Evolutionary conservation across 2,888 invertebrate species (phyloP).

Genomic region (Troilus luridus): DNA sequence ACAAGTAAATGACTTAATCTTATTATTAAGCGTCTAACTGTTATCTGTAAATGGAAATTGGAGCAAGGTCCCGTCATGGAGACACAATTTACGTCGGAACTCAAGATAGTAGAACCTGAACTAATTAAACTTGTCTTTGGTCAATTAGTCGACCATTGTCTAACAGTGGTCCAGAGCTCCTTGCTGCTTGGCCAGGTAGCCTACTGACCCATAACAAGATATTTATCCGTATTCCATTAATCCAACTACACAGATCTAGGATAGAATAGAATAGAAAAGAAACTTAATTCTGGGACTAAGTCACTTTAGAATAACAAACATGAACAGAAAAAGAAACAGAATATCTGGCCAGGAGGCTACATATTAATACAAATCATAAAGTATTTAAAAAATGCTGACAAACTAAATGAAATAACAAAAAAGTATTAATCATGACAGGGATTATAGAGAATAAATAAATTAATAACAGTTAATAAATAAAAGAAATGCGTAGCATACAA

Average conservation of each 20-base stretch:
- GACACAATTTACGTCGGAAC: not conserved
- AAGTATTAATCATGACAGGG: too few species aligned
- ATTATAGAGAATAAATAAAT: too few species aligned
- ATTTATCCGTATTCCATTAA: not conserved
- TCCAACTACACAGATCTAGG: not conserved
- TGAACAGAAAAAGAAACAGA: too few species aligned
- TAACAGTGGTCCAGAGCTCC: not conserved
- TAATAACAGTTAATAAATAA: too few species aligned
- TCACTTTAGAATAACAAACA: too few species aligned
- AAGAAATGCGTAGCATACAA: too few species aligned
- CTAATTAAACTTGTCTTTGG: conserved; percentile 7
- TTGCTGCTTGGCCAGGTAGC: not conserved
- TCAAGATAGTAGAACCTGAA: not conserved
- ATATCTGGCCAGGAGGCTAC: too few species aligned
- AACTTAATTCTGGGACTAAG: too few species aligned
- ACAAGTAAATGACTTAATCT: not conserved
- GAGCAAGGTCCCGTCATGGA: not conserved
- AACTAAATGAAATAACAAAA: too few species aligned
- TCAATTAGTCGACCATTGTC: conserved; percentile 50
- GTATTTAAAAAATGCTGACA: too few species aligned
- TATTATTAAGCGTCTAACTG: not conserved
- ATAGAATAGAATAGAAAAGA: too few species aligned
- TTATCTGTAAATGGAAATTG: not conserved
- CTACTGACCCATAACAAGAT: conserved; percentile 5
- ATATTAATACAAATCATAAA: too few species aligned